Percentiles rank a stretch among this genome's conserved stretches.
Conservation (phyloP, 2,113 vertebrate species). For the Lycocorax pyrrhopterus region DNA sequence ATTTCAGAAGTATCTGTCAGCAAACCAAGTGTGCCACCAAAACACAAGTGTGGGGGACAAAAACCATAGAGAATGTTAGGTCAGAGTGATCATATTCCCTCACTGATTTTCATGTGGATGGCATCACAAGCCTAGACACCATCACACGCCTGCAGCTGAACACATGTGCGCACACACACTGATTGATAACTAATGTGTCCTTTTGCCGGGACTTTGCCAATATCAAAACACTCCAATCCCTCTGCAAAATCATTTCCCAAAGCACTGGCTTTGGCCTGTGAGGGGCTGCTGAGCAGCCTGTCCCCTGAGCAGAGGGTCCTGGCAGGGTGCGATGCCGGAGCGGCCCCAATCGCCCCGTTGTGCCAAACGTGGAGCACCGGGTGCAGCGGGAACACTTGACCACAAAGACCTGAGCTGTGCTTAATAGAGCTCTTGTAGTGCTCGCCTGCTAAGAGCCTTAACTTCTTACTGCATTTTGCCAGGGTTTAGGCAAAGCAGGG, state of each 20-base stretch:
- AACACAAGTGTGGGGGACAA: not conserved
- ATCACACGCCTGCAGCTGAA: not conserved
- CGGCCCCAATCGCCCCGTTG: not conserved
- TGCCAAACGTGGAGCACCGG: accelerated
- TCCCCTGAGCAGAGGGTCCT: not conserved
- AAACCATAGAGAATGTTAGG: not conserved
- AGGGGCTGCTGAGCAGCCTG: not conserved
- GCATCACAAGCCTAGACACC: not conserved
- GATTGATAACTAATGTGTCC: accelerated
- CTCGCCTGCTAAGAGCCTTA: constrained; percentile 44
- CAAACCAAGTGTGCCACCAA: not conserved
- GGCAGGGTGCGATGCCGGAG: not conserved
- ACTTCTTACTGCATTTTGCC: constrained; percentile 44
- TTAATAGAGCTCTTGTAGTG: not conserved
- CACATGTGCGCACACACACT: accelerated
- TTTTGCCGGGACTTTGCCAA: not conserved
- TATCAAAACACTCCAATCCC: not conserved
- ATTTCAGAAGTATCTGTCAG: not conserved
- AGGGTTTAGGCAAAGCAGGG: constrained; percentile 46
- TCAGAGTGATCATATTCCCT: not conserved
- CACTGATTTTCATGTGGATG: not conserved
- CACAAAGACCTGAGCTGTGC: not conserved
- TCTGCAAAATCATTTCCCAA: not conserved
- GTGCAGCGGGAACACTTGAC: not conserved
- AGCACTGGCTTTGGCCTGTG: accelerated